Base-by-base conservation (phyloP, 1,140 invertebrate genomes). In the Gryllus bimaculatus region DNA sequence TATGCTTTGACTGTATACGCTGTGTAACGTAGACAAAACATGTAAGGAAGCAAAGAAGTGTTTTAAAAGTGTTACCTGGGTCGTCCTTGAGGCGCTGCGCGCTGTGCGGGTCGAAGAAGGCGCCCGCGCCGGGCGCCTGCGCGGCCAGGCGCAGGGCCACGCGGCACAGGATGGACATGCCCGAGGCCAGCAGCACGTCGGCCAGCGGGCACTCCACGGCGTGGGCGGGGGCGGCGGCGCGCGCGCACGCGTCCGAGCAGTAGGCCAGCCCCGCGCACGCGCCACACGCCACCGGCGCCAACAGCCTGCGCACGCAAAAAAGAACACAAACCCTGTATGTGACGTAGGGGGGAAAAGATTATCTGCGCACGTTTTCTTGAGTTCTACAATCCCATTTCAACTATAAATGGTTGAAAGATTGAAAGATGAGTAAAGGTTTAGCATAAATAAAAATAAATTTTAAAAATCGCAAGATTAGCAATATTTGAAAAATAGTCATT, bases 81-180 rank as follows among this genome's bases (percentile, higher is more conserved):
- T 84, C 79, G 82, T 82, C 18, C 84, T 79, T 10, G 20, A 18
- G 15, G 74, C 54, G 13, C 39, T 48, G 47, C 76, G 48, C 47
- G 76, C 13, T 21, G 76, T 8, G 10, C 13, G 20, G 49, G 73
- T 18, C 47, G 15, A 73, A 47, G 0, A 79, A 76, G 73, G 8
- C 82, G 78, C 73, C 82, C 82, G 8, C 85, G 78, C 66, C 82
- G 80, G 12, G 82, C 83, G 74, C 48, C 82, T 92, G 91, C 0
- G 94, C 92, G 0, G 95, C 88, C 85, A 94, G 91, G 79, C 94
- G 86, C 74, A 95, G 83, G 0, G 94, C 92, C 21, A 95, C 88
- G 83, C 91, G 91, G 81, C 92, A 93, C 8, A 95, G 86, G 75
- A 94, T 88, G 81, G 92, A 94, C 90, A 95, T 93, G 21, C 94